Evolutionary conservation across 2,888 invertebrate genomes (phyloP).

Genomic region (Neoitamus cyanurus): DNA sequence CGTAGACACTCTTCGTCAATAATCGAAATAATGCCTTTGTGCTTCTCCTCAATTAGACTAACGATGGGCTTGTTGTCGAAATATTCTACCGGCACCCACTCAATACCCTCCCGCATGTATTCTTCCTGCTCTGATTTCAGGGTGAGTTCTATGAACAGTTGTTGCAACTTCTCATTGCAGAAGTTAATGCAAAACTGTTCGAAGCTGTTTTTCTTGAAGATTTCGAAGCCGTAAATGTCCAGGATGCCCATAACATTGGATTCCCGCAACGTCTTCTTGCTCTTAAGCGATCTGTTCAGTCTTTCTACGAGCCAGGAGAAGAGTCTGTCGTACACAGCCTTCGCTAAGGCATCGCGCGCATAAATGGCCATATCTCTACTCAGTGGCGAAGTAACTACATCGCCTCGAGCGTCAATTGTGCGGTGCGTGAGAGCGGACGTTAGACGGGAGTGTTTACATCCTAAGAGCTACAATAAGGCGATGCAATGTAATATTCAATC

Average conservation of each 20-base stretch:
- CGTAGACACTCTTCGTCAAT: conserved; percentile 93
- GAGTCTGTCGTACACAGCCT: conserved; percentile 89
- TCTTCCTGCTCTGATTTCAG: conserved; percentile 93
- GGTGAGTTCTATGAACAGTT: conserved; percentile 91
- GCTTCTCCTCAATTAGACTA: conserved; percentile 89
- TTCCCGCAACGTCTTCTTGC: conserved; percentile 67
- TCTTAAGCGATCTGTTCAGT: conserved; percentile 80
- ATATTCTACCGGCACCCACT: conserved; percentile 89
- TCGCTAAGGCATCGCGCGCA: conserved; percentile 89
- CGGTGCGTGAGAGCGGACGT: conserved; percentile 81
- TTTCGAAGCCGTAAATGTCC: conserved; percentile 95
- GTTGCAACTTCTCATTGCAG: conserved; percentile 95
- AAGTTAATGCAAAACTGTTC: conserved; percentile 94
- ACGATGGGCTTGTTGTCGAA: conserved; percentile 95
- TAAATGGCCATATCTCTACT: conserved; percentile 84
- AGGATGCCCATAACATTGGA: conserved; percentile 87
- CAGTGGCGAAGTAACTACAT: conserved; percentile 84
- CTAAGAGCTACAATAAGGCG: conserved; percentile 75
- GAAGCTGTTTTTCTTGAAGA: conserved; percentile 86
- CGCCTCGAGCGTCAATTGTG: conserved; percentile 87
- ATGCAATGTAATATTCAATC: too few relatives aligned
- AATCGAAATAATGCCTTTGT: conserved; percentile 85
- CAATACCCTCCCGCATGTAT: conserved; percentile 89
- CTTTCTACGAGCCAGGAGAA: conserved; percentile 90
- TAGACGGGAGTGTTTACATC: conserved; percentile 75